Conservation (phyloP, 2,113 vertebrate genomes). For the Gopherus flavomarginatus region DNA sequence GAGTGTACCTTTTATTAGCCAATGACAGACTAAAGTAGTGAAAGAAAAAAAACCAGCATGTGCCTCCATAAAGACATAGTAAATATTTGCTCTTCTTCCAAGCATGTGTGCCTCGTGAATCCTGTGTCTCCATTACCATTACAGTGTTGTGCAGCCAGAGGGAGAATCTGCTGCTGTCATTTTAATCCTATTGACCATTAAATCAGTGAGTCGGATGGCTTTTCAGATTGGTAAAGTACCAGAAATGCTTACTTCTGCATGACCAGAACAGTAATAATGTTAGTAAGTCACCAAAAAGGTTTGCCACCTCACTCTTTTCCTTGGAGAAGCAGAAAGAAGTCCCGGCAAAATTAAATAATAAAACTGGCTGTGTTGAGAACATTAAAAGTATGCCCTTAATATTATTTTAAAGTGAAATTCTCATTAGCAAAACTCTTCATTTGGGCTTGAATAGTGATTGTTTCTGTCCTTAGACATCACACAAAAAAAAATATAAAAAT, state of each 20-base stretch:
- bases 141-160: background rate
- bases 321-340: background rate
- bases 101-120: background rate
- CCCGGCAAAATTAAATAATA: fast-evolving
- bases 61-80: conserved; percentile 2
- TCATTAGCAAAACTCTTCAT: conserved; percentile 17
- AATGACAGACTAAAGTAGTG: fast-evolving
- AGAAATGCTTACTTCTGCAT: background rate
- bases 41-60: background rate
- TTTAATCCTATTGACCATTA: conserved; percentile 32
- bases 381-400: background rate
- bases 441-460: background rate
- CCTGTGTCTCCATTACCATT: conserved; percentile 6
- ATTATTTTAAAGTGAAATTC: conserved; percentile 3
- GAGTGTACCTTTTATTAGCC: conserved; percentile 8
- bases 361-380: background rate
- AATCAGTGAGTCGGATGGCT: background rate
- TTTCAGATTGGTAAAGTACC: conserved; percentile 7
- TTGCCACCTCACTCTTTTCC: background rate
- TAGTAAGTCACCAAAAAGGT: background rate
- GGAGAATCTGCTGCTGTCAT: background rate
- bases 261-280: background rate
- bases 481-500: conserved; percentile 47
- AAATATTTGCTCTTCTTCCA: conserved; percentile 57
- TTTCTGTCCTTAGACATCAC: conserved; percentile 20